Evolutionary conservation across 2,888 invertebrate species (phyloP), one percentile per base, ranked within the genome.

Genomic region (Hyalella azteca): DNA sequence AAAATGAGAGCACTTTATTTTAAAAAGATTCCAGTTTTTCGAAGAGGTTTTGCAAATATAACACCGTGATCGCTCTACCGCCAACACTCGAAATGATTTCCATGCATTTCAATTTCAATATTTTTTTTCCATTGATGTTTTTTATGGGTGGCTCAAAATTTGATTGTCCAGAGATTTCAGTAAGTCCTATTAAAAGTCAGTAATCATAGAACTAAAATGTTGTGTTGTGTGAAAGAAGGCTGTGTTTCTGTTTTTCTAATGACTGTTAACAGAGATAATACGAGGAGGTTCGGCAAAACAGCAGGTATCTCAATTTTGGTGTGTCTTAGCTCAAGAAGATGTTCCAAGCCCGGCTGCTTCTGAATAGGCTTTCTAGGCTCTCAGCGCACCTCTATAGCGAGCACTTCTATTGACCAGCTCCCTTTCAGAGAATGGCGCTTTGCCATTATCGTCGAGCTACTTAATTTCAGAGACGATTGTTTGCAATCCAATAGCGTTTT

Each of bases 381-480:
- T 5, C 54, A 11, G 54, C 22, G 54, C 54, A 29, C 54, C 54
- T 54, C 54, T 54, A 54, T 54, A 26, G 50, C 54, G 54, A 54
- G 54, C 22, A 22, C 54, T 54, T 54, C 54, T 54, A 54, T 54
- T 54, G 54, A 54, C 54, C 54, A 54, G 54, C 29, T 54, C 29
- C 54, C 54, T 54, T 54, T 54, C 54, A 54, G 7, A 54, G 54
- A 26, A 54, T 29, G 54, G 29, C 29, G 54, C 54, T 29, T 9
- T 9, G 26, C 54, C 54, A 54, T 54, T 54, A 54, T 54, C 29
- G 54, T 54, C 54, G 54, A 26, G 26, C 54, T 54, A 54, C 54
- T 54, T 54, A 54, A 54, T 54, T 54, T 54, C 54, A 54, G 54
- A 54, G 29, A 54, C 26, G 54, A 54, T 54, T 54, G 54, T 54